These are phyloP conservation scores for Pachycephus smyrnensis DNA, from an alignment of 2,888 invertebrate species.

Conservation along the genomic window DNA sequence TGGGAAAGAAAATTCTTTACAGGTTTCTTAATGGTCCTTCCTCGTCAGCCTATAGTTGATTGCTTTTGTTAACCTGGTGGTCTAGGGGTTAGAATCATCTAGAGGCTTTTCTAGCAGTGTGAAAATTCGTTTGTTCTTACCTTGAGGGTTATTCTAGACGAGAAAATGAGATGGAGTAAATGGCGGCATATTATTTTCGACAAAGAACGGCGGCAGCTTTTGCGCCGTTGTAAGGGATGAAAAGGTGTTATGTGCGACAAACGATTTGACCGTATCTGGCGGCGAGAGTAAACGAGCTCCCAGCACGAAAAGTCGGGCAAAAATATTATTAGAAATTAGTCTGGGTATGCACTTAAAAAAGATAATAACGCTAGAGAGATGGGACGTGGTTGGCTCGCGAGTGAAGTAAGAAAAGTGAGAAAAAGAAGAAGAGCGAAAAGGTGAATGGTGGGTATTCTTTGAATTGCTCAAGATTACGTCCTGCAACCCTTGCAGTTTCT, in stretches of 20 bases:
- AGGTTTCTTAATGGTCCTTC: no score
- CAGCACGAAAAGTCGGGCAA: slow-evolving; percentile 5
- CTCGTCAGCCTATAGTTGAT: no score
- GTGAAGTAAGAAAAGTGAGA: slow-evolving; percentile 6
- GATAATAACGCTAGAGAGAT: slow-evolving; percentile 19
- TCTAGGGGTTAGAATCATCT: no score
- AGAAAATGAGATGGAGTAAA: no score
- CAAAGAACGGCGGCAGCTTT: no score
- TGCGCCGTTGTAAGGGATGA: not conserved
- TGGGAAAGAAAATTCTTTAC: no score
- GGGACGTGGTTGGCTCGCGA: not conserved
- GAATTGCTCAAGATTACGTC: slow-evolving; percentile 60
- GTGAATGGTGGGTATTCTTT: slow-evolving; percentile 48
- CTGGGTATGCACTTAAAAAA: slow-evolving; percentile 26
- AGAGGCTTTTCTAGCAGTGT: no score
- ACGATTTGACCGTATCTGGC: not conserved
- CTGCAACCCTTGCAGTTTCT: slow-evolving; percentile 55
- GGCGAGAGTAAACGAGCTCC: slow-evolving; percentile 1
- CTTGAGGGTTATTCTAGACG: no score
- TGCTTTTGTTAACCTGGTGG: no score
- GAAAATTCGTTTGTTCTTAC: no score
- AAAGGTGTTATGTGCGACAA: not conserved
- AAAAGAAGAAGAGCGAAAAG: slow-evolving; percentile 28
- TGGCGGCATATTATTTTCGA: no score
- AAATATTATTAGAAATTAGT: slow-evolving; percentile 21